These are phyloP conservation scores for Seriola dumerili DNA, from an alignment of 2,113 vertebrate species.

Conservation along the genomic window DNA sequence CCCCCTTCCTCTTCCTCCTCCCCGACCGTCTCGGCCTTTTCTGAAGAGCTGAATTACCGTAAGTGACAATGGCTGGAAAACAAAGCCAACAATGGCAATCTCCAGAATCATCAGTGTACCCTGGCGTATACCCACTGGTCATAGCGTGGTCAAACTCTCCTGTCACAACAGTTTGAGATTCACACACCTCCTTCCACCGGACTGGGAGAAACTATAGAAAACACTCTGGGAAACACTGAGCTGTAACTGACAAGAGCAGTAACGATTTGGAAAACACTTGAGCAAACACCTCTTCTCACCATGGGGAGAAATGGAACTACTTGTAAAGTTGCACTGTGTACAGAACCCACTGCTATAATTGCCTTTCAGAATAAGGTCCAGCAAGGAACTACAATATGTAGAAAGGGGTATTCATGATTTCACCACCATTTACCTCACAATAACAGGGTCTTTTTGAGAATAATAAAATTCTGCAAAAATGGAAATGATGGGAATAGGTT, in stretches of 20 bases:
- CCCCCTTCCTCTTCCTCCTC: neutral
- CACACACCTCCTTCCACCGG: neutral
- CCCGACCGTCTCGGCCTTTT: neutral
- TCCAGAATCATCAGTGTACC: conserved; percentile 20
- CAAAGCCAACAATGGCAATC: conserved; percentile 2
- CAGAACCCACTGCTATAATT: neutral
- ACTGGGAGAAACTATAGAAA: neutral
- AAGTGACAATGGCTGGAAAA: conserved; percentile 29
- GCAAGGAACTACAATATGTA: neutral
- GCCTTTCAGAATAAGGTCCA: conserved; percentile 7
- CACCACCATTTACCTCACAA: too few species aligned
- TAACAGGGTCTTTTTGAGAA: neutral
- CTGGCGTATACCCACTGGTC: conserved; percentile 4
- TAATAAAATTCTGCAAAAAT: neutral
- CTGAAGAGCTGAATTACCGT: neutral
- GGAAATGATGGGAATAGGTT: neutral
- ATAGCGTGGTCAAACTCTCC: neutral
- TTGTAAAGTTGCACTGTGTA: conserved; percentile 9
- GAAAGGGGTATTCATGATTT: neutral
- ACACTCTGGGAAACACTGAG: neutral
- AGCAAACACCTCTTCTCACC: neutral
- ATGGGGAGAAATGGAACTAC: neutral
- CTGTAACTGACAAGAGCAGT: neutral
- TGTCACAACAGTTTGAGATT: conserved; percentile 4
- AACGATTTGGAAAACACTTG: conserved; percentile 11